Evolutionary conservation across 2,888 invertebrate genomes (phyloP), one percentile per base, ranked within the genome.

Genomic region (Apotomis capreana): DNA sequence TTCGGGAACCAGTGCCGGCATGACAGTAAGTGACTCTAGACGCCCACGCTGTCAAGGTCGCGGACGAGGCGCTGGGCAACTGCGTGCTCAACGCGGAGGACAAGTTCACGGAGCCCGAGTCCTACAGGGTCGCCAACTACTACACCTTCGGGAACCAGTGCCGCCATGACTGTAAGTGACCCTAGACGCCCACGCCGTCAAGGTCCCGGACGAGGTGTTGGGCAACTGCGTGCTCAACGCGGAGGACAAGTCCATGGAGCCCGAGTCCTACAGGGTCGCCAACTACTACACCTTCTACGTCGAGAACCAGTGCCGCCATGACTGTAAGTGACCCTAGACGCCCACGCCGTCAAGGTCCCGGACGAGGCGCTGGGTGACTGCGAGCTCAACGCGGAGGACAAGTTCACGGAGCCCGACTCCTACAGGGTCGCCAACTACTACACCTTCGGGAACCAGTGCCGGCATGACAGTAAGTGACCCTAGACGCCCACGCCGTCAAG

Each of bases 81-180:
- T 98, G 98, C 83, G 91, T 95, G 9, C 91, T 98, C 49, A 96
- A 96, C 83, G 91, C 94, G 68, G 95, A 96, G 79, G 96, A 97
- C 84, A 95, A 97, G 81, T 95, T 96, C 81, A 95, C 95, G 0
- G 95, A 95, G 77, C 96, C 97, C 0, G 96, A 96, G 82, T 95
- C 96, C 3, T 98, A 96, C 87, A 93, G 96, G 55, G 96, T 96
- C 4, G 95, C 96, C 3, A 95, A 95, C 81, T 95, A 95, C 79
- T 95, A 96, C 78, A 96, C 97, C 46, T 96, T 97, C 78, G 97
- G 97, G 86, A 97, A 96, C 87, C 96, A 97, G 82, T 98, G 98
- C 87, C 91, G 94, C 76, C 94, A 95, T 82, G 94, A 95, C 79
- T 94, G 95, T 94, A 78, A 94, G 94, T 2, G 9, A 65, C 80